Evolutionary conservation across 2,888 invertebrate genomes (phyloP), one percentile per base, ranked within the genome.

Genomic region (Diloba caeruleocephala): DNA sequence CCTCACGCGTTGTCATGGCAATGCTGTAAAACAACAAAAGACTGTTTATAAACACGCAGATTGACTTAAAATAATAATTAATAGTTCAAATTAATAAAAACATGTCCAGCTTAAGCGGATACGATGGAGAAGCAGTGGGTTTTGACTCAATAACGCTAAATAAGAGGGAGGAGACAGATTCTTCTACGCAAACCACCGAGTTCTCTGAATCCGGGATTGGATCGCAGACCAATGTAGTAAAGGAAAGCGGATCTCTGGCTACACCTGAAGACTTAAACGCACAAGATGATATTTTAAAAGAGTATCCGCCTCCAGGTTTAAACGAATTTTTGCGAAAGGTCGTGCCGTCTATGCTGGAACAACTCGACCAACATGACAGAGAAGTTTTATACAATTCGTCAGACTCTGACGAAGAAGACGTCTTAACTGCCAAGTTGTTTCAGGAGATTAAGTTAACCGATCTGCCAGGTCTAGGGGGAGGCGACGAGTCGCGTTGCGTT

Each of bases 341-440:
- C 0, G 89, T 91, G 0, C 92, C 92, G 0, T 67, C 76, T 0
- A 81, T 93, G 83, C 49, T 92, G 45, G 89, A 89, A 3, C 91
- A 92, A 25, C 64, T 93, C 0, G 85, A 89, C 26, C 79, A 85
- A 23, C 81, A 74, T 13, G 85, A 89, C 1, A 65, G 54, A 0
- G 87, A 88, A 17, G 28, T 75, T 0, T 21, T 68, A 0, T 78
- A 77, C 46, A 76, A 82, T 10, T 89, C 90, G 0, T 90, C 91
- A 0, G 92, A 92, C 49, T 88, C 89, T 0, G 92, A 93, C 0
- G 90, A 89, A 1, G 92, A 91, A 3, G 92, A 91, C 0, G 51
- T 72, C 0, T 8, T 88, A 0, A 39, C 63, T 0, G 88, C 89
- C 0, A 89, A 86, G 36, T 26, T 89, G 0, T 61, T 89, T 1